These are phyloP conservation scores for Melikaiella ostensackeni DNA, from an alignment of 2,888 invertebrate genomes.

Conservation along the genomic window DNA sequence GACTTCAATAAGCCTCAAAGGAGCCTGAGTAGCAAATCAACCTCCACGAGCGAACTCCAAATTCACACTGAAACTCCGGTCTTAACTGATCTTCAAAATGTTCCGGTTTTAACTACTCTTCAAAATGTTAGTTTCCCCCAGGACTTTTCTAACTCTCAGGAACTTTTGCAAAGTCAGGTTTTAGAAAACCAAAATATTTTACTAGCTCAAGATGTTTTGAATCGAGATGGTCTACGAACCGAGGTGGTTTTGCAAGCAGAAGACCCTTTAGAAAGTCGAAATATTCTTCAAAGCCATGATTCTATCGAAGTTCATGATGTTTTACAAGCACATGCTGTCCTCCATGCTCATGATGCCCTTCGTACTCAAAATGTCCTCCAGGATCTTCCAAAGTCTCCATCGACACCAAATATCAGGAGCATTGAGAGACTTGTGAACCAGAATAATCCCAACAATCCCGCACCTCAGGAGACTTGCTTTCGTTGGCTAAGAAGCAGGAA, in stretches of 20 bases:
- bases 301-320: not conserved
- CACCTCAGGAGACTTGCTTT: conserved; percentile 42
- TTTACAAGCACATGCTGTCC: not conserved
- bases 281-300: not conserved
- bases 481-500: conserved; percentile 51
- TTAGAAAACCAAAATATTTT: not conserved
- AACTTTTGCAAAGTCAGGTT: conserved; percentile 5
- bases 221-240: conserved; percentile 12
- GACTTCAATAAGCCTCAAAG: conserved; percentile 24
- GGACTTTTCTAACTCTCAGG: conserved; percentile 10
- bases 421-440: not conserved
- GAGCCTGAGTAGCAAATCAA: not conserved
- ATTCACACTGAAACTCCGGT: conserved; percentile 1
- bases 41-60: conserved; percentile 41
- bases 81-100: conserved; percentile 16
- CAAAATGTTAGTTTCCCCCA: conserved; percentile 36
- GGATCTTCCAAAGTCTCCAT: not conserved
- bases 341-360: not conserved
- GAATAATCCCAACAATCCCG: conserved; percentile 16
- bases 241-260: conserved; percentile 11
- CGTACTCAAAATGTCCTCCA: not conserved
- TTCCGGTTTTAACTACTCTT: conserved; percentile 15
- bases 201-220: not conserved
- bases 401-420: conserved; percentile 13
- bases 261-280: not conserved